These are phyloP conservation scores for Lissonota sp. DNA, from an alignment of 2,888 invertebrate genomes.

Conservation along the genomic window DNA sequence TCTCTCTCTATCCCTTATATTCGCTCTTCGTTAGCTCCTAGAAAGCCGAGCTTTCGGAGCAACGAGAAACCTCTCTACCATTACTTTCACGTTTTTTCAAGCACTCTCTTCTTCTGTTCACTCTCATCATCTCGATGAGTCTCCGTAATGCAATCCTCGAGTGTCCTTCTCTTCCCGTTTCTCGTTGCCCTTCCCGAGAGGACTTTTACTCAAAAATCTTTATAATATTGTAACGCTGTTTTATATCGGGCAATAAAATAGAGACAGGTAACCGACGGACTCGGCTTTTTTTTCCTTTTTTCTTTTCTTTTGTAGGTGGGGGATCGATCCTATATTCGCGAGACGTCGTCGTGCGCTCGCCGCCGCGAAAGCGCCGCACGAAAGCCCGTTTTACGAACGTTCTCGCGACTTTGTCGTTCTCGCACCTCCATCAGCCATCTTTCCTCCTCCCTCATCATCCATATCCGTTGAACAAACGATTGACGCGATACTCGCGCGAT, in stretches of 20 bases:
- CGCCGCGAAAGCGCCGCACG: conserved; percentile 66
- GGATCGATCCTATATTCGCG: conserved; percentile 65
- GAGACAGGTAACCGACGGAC: conserved; percentile 25
- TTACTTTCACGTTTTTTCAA: conserved; percentile 53
- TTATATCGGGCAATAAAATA: conserved; percentile 6
- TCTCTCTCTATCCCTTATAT: conserved; percentile 8
- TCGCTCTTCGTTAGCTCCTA: conserved; percentile 27
- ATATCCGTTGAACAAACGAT: too few species aligned
- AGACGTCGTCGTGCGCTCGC: conserved; percentile 62
- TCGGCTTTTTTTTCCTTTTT: conserved; percentile 12
- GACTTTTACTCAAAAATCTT: conserved; percentile 24
- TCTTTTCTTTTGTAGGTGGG: conserved; percentile 20
- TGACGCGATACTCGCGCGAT: conserved; percentile 57
- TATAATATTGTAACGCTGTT: background rate
- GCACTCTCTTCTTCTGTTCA: conserved; percentile 53
- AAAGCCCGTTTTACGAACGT: conserved; percentile 59
- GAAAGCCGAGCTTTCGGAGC: conserved; percentile 48
- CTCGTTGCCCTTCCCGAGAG: conserved; percentile 11
- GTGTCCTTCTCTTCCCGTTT: background rate
- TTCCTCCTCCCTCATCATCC: too few species aligned
- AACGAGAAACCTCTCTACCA: conserved; percentile 39
- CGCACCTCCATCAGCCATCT: conserved; percentile 65
- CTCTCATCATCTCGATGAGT: conserved; percentile 59
- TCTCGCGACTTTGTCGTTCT: conserved; percentile 50
- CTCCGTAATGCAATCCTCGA: conserved; percentile 33